phyloP scores from a whole-genome alignment of 2,888 invertebrate species.

The Aleiodes testaceus region DNA sequence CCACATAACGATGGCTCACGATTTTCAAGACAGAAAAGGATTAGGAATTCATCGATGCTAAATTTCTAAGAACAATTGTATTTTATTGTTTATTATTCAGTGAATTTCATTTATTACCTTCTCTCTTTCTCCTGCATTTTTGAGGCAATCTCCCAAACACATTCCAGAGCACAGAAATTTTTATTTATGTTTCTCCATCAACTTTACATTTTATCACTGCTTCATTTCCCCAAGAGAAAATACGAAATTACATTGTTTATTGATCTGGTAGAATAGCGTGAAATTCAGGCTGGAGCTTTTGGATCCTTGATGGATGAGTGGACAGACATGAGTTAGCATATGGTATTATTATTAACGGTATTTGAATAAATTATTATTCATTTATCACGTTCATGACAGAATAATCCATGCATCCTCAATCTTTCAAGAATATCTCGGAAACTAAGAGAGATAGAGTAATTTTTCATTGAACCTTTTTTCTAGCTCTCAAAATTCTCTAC shows the following conservation, averaged over 20 bases:
- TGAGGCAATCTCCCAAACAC: too few species aligned
- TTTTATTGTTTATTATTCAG: neutral
- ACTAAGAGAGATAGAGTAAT: too few species aligned
- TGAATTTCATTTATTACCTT: neutral
- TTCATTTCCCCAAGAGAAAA: too few species aligned
- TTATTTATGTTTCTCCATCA: too few species aligned
- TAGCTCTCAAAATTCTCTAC: too few species aligned
- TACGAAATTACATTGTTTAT: slow-evolving; percentile 11
- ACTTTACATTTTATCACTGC: too few species aligned
- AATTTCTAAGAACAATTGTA: slow-evolving; percentile 4
- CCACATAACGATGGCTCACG: slow-evolving; percentile 61
- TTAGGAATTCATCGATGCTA: slow-evolving; percentile 15
- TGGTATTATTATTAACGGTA: slow-evolving; percentile 22
- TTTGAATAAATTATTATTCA: neutral
- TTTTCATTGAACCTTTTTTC: too few species aligned
- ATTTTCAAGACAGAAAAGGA: slow-evolving; percentile 56
- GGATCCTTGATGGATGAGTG: too few species aligned
- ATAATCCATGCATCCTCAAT: neutral
- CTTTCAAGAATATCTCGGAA: too few species aligned
- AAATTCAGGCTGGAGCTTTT: neutral
- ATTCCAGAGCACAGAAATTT: too few species aligned
- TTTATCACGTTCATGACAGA: neutral
- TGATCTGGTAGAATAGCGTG: neutral
- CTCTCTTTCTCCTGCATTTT: too few species aligned
- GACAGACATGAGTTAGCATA: neutral